Evolutionary conservation across 1,140 invertebrate genomes (phyloP).

Genomic region (Philaenus spumarius): DNA sequence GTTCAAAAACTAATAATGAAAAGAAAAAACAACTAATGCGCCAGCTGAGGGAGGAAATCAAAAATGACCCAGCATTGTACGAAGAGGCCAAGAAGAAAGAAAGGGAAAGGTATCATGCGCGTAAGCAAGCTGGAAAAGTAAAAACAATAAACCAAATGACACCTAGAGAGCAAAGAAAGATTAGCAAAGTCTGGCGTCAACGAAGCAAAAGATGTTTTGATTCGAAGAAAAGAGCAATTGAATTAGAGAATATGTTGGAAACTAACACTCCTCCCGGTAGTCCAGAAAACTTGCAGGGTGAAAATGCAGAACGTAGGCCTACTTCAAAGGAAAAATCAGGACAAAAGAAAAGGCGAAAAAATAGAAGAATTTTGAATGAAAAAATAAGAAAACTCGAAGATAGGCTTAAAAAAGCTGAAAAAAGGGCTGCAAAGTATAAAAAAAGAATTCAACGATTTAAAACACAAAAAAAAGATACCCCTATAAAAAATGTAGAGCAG

Average conservation of each 20-base stretch:
- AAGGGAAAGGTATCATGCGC: too few relatives aligned
- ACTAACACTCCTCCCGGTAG: too few relatives aligned
- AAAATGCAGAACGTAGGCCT: too few relatives aligned
- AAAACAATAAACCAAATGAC: neutral
- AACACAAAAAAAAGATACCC: too few relatives aligned
- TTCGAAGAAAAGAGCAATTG: neutral
- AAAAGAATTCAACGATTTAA: too few relatives aligned
- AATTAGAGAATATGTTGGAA: conserved; percentile 1
- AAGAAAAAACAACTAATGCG: too few relatives aligned
- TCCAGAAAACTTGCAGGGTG: too few relatives aligned
- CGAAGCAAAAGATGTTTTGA: neutral
- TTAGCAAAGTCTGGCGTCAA: neutral
- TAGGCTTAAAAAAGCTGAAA: neutral
- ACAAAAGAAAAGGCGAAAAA: conserved; percentile 3
- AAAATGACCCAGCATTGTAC: too few relatives aligned
- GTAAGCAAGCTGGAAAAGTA: neutral
- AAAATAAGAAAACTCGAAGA: conserved; percentile 1
- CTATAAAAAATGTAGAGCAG: too few relatives aligned
- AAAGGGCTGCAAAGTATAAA: too few relatives aligned
- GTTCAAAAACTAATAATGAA: neutral
- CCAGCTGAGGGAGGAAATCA: too few relatives aligned
- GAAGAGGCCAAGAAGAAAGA: too few relatives aligned
- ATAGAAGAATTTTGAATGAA: neutral
- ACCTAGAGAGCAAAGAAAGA: neutral
- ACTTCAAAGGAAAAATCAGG: neutral